phyloP scores from a whole-genome alignment of 2,888 invertebrate genomes.

The Aspidiotus destructor region DNA sequence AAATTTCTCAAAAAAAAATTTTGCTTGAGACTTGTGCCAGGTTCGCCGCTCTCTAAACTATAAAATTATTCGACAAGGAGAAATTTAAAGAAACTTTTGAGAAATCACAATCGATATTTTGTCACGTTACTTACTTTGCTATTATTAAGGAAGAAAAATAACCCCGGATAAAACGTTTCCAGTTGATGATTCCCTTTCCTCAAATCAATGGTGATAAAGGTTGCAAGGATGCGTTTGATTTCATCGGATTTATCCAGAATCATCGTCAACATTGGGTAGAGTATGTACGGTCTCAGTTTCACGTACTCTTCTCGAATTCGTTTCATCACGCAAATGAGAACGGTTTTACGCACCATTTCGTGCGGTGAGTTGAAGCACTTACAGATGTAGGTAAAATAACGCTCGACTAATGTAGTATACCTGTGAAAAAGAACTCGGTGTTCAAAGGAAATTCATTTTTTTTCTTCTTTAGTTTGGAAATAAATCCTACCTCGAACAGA shows the following conservation, averaged over 20 bases:
- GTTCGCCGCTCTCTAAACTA: too few species aligned
- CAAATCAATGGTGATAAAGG: slow-evolving; percentile 21
- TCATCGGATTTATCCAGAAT: slow-evolving; percentile 19
- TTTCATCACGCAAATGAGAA: slow-evolving; percentile 20
- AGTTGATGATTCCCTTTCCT: slow-evolving; percentile 14
- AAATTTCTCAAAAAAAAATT: too few species aligned
- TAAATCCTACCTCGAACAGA: slow-evolving; percentile 22
- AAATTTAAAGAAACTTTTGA: too few species aligned
- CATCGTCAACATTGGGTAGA: slow-evolving; percentile 27
- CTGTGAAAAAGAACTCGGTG: neutral
- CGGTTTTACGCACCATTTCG: slow-evolving; percentile 21
- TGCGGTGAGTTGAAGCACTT: slow-evolving; percentile 24
- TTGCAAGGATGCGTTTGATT: slow-evolving; percentile 18
- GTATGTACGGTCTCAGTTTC: slow-evolving; percentile 24
- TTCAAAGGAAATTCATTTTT: neutral
- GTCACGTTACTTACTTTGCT: slow-evolving; percentile 12
- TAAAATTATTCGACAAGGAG: too few species aligned
- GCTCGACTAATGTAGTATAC: slow-evolving; percentile 20
- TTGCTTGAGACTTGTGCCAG: too few species aligned
- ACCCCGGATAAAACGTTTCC: slow-evolving; percentile 20
- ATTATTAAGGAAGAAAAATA: slow-evolving; percentile 27
- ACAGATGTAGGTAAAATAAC: slow-evolving; percentile 28
- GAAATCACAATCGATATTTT: too few species aligned
- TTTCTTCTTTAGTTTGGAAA: neutral
- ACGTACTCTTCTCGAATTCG: slow-evolving; percentile 26